These are phyloP conservation scores for Arenicola marina DNA, from an alignment of 2,888 invertebrate species.

Conservation along the genomic window DNA sequence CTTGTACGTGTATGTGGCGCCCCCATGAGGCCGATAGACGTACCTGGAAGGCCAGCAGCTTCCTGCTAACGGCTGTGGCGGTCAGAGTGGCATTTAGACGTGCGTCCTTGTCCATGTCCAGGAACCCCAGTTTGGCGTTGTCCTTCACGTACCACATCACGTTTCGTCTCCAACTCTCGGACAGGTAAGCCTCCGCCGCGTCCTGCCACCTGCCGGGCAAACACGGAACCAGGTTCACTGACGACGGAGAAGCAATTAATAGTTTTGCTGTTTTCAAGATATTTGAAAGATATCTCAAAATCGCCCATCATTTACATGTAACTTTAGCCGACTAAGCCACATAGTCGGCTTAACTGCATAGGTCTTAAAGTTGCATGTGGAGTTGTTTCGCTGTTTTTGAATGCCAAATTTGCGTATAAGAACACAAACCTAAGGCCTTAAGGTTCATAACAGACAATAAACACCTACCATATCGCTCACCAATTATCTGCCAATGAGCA, in stretches of 20 bases:
- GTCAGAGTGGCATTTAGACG: conserved; percentile 39
- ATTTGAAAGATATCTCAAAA: too few species aligned
- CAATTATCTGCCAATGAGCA: too few species aligned
- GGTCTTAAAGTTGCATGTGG: too few species aligned
- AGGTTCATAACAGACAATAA: too few species aligned
- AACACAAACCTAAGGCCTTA: too few species aligned
- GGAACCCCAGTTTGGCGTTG: conserved; percentile 42
- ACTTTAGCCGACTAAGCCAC: too few species aligned
- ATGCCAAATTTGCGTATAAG: too few species aligned
- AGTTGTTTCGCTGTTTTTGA: too few species aligned
- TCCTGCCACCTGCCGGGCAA: conserved; percentile 41
- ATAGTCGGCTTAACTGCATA: too few species aligned
- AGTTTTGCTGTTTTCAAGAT: too few species aligned
- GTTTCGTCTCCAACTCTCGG: conserved; percentile 45
- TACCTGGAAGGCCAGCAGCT: conserved; percentile 49
- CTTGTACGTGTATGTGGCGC: background rate
- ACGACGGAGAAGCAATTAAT: background rate
- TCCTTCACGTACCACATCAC: conserved; percentile 56
- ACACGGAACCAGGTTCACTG: background rate
- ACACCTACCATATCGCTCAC: too few species aligned
- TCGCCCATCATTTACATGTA: too few species aligned
- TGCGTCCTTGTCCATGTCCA: conserved; percentile 43
- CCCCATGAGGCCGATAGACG: background rate
- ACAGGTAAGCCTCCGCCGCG: conserved; percentile 44
- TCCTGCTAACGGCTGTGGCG: conserved; percentile 46